Conservation (phyloP, 2,113 vertebrate genomes). For the Micronycteris hirsuta region DNA sequence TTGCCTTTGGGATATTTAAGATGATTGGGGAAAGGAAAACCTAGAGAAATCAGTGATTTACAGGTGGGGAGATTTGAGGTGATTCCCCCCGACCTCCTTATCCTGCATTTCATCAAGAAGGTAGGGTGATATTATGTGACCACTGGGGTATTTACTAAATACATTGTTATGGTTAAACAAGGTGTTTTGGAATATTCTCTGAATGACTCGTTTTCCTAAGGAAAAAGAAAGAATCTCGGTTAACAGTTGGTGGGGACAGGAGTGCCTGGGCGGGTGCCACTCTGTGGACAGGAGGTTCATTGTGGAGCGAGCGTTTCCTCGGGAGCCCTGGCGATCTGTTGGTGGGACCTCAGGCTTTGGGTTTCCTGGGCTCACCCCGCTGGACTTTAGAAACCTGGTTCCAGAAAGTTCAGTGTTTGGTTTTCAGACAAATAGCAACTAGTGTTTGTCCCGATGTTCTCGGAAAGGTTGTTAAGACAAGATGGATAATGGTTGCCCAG, state of each 20-base stretch:
- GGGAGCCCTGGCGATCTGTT: not conserved
- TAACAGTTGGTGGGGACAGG: not conserved
- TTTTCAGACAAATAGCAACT: constrained; percentile 31
- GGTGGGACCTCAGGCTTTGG: constrained; percentile 20
- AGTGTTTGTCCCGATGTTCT: not conserved
- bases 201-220: not conserved
- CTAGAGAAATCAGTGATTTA: not conserved
- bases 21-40: not conserved
- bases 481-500: not conserved
- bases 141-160: not conserved
- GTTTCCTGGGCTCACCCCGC: constrained; percentile 18
- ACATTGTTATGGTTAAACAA: not conserved
- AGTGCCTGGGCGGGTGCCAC: not conserved
- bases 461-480: not conserved
- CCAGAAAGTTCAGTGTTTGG: not conserved
- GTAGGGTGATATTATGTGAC: not conserved
- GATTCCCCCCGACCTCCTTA: not conserved
- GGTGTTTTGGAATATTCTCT: not conserved
- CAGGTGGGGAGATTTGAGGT: not conserved
- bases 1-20: not conserved
- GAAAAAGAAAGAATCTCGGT: not conserved
- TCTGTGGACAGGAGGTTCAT: not conserved
- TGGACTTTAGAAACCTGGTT: constrained; percentile 20
- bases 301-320: not conserved
- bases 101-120: not conserved